Evolutionary conservation across 2,797 vertebrate genomes (phyloP), one percentile per base, ranked within the genome.

Genomic region (Acropternis orthonyx): DNA sequence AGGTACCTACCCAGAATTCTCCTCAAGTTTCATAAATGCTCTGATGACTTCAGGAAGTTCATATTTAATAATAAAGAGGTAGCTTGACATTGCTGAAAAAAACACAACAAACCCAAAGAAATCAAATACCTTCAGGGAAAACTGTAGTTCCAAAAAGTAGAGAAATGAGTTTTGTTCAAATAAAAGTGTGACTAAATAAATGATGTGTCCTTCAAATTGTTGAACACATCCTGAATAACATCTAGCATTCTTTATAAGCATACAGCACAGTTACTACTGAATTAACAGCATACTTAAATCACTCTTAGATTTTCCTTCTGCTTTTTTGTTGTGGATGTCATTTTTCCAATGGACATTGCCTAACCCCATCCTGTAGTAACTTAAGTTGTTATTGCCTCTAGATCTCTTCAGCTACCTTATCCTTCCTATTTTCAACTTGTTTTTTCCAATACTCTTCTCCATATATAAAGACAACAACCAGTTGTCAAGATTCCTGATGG

Each of bases 11-110:
- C 99, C 99, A 82, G 98, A 97, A 96, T 65, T 98, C 93, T 99
- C 98, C 88, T 99, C 98, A 44, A 99, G 97, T 81, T 98, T 97
- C 97, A 99, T 75, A 96, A 99, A 99, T 56, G 99, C 97, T 87
- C 98, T 97, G 92, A 99, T 99, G 51, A 99, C 99, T 97, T 99
- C 99, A n/a, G 99, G 99, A 74, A 99, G 98, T 97, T 99, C 99
- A 24, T 99, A 99, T 97, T 99, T 99, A 88, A 99, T 99, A 79
- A 99, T 99, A 87, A 99, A 99, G 96, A 99, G 98, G 98, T 99
- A 99, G 98, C 99, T 99, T 89, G 99, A 99, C 98, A 99, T 99
- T 73, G 99, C 99, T 99, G 97, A 84, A 97, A 91, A 97, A 69
- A 86, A 41, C 14, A 14, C 2, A 18, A 13, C 12, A 26, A 84